These are phyloP conservation scores for Tortrix viridana DNA, from an alignment of 2,888 invertebrate genomes.

Conservation along the genomic window DNA sequence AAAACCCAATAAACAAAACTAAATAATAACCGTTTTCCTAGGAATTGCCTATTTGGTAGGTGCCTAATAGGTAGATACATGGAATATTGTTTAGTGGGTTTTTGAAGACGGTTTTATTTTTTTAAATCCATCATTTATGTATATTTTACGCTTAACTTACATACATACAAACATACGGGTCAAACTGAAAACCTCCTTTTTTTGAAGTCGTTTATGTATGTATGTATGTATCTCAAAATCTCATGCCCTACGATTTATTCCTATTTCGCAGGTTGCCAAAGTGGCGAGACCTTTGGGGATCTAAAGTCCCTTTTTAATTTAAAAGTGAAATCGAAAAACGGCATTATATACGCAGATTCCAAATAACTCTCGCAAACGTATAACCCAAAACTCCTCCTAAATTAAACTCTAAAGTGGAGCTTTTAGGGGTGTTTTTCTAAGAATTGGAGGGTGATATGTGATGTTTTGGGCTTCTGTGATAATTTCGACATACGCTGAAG, in stretches of 20 bases:
- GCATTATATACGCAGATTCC: slow-evolving; percentile 41
- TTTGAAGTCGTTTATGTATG: background rate
- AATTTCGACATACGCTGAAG: slow-evolving; percentile 21
- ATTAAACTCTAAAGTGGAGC: background rate
- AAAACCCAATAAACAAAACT: too few species aligned
- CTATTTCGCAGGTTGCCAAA: slow-evolving; percentile 28
- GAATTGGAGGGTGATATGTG: background rate
- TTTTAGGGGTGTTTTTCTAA: slow-evolving; percentile 1
- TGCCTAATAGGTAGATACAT: too few species aligned
- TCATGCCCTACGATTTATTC: slow-evolving; percentile 22
- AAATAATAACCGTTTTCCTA: too few species aligned
- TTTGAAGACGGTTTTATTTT: too few species aligned
- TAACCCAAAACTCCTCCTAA: background rate
- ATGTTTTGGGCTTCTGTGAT: slow-evolving; percentile 1
- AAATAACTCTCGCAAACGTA: slow-evolving; percentile 20
- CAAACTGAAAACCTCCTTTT: too few species aligned
- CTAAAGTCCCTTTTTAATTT: slow-evolving; percentile 63
- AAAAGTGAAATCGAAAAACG: slow-evolving; percentile 60
- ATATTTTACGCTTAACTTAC: too few species aligned
- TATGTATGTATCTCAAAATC: background rate
- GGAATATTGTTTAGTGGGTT: too few species aligned
- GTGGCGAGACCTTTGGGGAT: slow-evolving; percentile 55
- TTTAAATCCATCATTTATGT: too few species aligned
- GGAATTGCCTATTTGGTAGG: too few species aligned
- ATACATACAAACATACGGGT: too few species aligned